These are phyloP conservation scores for Petaurus breviceps DNA, from an alignment of 2,113 vertebrate species.

Conservation along the genomic window DNA sequence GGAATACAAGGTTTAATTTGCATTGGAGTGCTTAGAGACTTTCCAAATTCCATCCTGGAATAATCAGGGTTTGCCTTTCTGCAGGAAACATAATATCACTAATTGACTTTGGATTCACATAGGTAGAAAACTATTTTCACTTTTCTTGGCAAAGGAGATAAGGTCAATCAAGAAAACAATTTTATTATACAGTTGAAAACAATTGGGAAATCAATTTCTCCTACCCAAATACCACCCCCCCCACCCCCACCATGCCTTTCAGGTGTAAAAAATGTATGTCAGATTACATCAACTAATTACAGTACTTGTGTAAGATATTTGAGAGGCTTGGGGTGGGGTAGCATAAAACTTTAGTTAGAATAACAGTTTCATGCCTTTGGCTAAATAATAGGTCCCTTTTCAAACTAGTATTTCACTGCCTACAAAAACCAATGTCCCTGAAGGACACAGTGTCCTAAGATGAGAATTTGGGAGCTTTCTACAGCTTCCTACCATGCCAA, in stretches of 20 bases:
- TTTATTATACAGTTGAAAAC: constrained; percentile 41
- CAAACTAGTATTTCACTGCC: not conserved
- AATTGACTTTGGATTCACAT: not conserved
- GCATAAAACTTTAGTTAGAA: constrained; percentile 33
- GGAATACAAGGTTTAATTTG: not conserved
- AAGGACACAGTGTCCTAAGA: constrained; percentile 31
- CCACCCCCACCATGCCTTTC: constrained; percentile 5
- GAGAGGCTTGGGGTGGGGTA: not conserved
- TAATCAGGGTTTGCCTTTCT: not conserved
- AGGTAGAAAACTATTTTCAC: not conserved
- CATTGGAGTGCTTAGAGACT: not conserved
- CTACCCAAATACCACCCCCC: constrained; percentile 50
- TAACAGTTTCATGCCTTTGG: constrained; percentile 31
- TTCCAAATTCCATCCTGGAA: not conserved
- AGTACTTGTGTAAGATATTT: not conserved
- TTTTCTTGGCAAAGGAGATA: not conserved
- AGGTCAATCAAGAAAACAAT: constrained; percentile 37
- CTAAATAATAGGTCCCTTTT: constrained; percentile 9
- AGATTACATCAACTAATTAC: constrained; percentile 58
- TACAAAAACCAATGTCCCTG: not conserved
- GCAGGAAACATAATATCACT: not conserved
- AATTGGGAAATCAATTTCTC: constrained; percentile 52
- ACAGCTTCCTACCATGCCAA: not conserved
- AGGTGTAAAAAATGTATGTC: constrained; percentile 74
- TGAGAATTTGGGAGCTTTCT: not conserved